phyloP scores from a whole-genome alignment of 2,888 invertebrate species.

The Phortica okadai region DNA sequence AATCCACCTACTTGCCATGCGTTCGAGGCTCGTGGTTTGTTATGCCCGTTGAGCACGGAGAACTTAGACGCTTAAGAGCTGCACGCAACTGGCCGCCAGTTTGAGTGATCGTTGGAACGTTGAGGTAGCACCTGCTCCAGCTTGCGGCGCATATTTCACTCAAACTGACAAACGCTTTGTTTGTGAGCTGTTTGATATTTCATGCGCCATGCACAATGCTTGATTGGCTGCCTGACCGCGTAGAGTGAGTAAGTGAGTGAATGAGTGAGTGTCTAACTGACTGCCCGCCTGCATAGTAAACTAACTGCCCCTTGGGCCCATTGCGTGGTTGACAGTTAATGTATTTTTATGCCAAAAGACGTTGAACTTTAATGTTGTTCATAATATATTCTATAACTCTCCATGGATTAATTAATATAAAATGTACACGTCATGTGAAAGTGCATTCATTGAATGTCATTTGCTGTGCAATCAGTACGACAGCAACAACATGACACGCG shows the following conservation, averaged over 20 bases:
- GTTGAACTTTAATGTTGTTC: background rate
- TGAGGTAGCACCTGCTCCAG: slow-evolving; percentile 34
- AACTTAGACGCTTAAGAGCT: background rate
- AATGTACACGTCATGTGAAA: background rate
- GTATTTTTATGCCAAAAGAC: slow-evolving; percentile 17
- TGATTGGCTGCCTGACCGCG: slow-evolving; percentile 4
- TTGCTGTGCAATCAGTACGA: background rate
- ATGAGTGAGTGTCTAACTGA: background rate
- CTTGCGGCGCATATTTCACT: slow-evolving; percentile 65
- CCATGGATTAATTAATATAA: slow-evolving; percentile 21
- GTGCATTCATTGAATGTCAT: background rate
- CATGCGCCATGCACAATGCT: background rate
- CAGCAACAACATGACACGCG: slow-evolving; percentile 20
- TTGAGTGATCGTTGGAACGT: slow-evolving; percentile 60
- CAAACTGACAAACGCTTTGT: slow-evolving; percentile 70
- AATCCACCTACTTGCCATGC: slow-evolving; percentile 28
- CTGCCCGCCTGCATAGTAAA: background rate
- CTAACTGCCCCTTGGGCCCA: slow-evolving; percentile 24
- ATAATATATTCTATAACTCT: slow-evolving; percentile 22
- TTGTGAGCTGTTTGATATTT: slow-evolving; percentile 36
- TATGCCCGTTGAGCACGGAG: background rate
- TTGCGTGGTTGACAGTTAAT: slow-evolving; percentile 14
- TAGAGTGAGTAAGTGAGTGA: background rate
- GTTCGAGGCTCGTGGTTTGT: background rate
- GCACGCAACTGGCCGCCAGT: slow-evolving; percentile 41